A percentile compares a stretch with the other conserved stretches of the same genome.
These are phyloP conservation scores for Numenius arquata DNA, from an alignment of 2,113 vertebrate species.

Conservation along the genomic window DNA sequence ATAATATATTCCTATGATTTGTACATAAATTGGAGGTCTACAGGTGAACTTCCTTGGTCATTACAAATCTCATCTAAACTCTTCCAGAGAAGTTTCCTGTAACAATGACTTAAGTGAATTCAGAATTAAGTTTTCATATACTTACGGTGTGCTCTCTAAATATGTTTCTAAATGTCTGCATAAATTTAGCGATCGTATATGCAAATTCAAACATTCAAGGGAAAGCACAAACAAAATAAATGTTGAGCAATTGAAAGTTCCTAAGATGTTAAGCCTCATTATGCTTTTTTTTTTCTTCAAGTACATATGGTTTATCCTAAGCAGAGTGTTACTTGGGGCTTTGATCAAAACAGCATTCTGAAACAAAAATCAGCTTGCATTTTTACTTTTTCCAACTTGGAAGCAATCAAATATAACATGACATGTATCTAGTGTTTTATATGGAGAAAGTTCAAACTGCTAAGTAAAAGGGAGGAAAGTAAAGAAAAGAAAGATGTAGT, in stretches of 20 bases:
- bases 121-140: constrained; percentile 9
- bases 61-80: not conserved
- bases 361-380: constrained; percentile 42
- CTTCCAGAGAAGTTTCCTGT: not conserved
- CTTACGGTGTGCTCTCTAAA: constrained; percentile 61
- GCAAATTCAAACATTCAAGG: not conserved
- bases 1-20: constrained; percentile 39
- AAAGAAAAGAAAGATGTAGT: constrained; percentile 22
- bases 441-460: constrained; percentile 53
- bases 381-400: constrained; percentile 26
- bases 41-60: constrained; percentile 46
- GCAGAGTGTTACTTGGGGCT: not conserved
- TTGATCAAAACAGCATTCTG: not conserved
- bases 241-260: not conserved
- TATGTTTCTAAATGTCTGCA: not conserved
- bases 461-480: constrained; percentile 40
- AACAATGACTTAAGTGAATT: not conserved
- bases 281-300: not conserved
- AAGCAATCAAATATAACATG: constrained; percentile 61
- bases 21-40: not conserved
- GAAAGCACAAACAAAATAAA: not conserved
- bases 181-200: constrained; percentile 14
- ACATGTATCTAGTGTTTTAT: constrained; percentile 58
- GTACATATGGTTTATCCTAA: not conserved
- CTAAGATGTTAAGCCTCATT: not conserved